These are phyloP conservation scores for Stenodema calcarata DNA, from an alignment of 2,888 invertebrate genomes.

Conservation along the genomic window DNA sequence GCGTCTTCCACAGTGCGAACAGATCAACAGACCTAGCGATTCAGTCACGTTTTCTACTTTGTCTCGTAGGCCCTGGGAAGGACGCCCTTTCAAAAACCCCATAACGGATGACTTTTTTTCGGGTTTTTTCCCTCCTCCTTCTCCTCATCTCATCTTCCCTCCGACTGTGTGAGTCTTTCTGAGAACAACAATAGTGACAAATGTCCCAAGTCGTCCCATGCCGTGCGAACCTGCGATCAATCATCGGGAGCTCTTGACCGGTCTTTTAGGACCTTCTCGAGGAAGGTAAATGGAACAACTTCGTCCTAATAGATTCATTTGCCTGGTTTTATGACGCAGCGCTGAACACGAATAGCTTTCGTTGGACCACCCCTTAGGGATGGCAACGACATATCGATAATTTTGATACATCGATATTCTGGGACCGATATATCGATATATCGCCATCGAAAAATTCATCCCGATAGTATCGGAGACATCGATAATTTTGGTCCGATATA, in stretches of 20 bases:
- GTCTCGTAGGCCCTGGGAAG: too few relatives aligned
- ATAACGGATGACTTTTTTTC: neutral
- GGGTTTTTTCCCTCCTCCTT: neutral
- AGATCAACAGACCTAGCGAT: too few relatives aligned
- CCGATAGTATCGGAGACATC: too few relatives aligned
- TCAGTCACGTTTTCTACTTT: too few relatives aligned
- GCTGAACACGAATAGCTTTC: neutral
- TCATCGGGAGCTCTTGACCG: neutral
- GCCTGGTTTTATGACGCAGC: neutral
- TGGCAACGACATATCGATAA: too few relatives aligned
- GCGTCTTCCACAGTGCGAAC: too few relatives aligned
- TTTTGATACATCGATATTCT: too few relatives aligned
- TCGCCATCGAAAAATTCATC: too few relatives aligned
- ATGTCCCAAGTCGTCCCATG: neutral
- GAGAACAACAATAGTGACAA: neutral
- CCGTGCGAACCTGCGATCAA: neutral
- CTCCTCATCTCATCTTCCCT: neutral
- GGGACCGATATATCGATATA: too few relatives aligned
- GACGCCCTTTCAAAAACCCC: too few relatives aligned
- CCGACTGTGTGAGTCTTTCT: neutral
- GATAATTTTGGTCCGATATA: too few relatives aligned
- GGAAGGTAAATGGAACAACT: neutral
- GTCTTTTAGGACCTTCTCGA: neutral
- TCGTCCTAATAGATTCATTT: neutral
- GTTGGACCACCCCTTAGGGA: neutral